These are phyloP conservation scores for Neomicropteryx cornuta DNA, from an alignment of 1,140 invertebrate genomes.

Conservation along the genomic window DNA sequence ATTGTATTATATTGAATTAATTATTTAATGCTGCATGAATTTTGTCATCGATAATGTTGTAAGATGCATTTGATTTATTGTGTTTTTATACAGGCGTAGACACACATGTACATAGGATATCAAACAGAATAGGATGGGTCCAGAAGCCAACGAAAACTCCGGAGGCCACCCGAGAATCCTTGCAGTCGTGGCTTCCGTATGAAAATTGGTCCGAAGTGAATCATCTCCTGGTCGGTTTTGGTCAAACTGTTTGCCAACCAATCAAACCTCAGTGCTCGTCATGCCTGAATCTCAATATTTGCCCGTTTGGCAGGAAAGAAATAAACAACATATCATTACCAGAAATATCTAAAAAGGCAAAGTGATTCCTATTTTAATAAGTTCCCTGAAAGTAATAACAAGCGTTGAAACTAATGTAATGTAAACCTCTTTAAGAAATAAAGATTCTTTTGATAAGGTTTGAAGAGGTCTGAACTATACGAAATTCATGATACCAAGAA, in stretches of 20 bases:
- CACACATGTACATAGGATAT: constrained; percentile 94
- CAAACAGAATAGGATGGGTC: constrained; percentile 82
- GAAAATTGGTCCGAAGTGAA: constrained; percentile 86
- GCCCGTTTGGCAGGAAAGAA: constrained; percentile 52
- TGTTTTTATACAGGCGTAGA: constrained; percentile 63
- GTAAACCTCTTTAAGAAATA: no score
- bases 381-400: no score
- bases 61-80: neutral
- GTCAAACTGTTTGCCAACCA: constrained; percentile 83
- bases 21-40: no score
- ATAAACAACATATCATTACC: constrained; percentile 14
- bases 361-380: no score
- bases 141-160: constrained; percentile 67
- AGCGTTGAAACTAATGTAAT: no score
- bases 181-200: constrained; percentile 86
- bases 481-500: no score
- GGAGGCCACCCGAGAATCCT: constrained; percentile 69
- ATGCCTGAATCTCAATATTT: constrained; percentile 77
- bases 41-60: no score
- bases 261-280: constrained; percentile 66
- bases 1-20: no score
- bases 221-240: constrained; percentile 89
- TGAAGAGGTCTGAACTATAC: no score
- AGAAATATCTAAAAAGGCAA: no score
- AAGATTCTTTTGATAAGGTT: no score